Conservation (phyloP, 2,888 invertebrate genomes). For the Rotaria sp. region DNA sequence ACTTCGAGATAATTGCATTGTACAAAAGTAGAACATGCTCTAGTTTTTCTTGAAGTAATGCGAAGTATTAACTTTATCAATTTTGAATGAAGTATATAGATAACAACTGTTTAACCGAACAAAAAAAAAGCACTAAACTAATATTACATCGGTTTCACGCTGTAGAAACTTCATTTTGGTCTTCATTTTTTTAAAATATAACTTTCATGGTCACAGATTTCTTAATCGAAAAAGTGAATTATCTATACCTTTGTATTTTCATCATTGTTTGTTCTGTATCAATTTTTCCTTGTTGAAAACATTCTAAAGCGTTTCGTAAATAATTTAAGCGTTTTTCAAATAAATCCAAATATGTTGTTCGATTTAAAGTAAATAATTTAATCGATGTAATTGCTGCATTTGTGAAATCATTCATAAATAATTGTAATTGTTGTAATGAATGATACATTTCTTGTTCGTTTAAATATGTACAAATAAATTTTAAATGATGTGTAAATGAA, state of each 20-base stretch:
- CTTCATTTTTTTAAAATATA: too few species aligned
- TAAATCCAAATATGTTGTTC: constrained; percentile 50
- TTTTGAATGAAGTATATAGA: too few species aligned
- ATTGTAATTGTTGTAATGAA: constrained; percentile 22
- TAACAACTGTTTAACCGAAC: too few species aligned
- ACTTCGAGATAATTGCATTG: too few species aligned
- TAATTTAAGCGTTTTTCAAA: constrained; percentile 45
- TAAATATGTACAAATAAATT: constrained; percentile 3
- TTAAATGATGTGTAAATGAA: not conserved
- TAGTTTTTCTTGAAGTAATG: too few species aligned
- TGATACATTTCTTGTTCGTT: constrained; percentile 4
- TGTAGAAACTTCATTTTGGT: not conserved
- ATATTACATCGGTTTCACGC: too few species aligned
- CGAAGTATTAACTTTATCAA: too few species aligned
- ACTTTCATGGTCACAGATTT: too few species aligned
- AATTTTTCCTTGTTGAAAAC: constrained; percentile 46
- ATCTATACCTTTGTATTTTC: not conserved
- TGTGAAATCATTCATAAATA: not conserved
- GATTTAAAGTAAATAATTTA: constrained; percentile 50
- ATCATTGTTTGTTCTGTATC: not conserved
- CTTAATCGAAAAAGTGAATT: too few species aligned
- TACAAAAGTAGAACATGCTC: too few species aligned
- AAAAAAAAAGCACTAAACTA: too few species aligned
- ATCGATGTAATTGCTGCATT: not conserved
- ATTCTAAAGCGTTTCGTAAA: constrained; percentile 50